Evolutionary conservation across 2,888 invertebrate genomes (phyloP).

Genomic region (Nomada goodeniana): DNA sequence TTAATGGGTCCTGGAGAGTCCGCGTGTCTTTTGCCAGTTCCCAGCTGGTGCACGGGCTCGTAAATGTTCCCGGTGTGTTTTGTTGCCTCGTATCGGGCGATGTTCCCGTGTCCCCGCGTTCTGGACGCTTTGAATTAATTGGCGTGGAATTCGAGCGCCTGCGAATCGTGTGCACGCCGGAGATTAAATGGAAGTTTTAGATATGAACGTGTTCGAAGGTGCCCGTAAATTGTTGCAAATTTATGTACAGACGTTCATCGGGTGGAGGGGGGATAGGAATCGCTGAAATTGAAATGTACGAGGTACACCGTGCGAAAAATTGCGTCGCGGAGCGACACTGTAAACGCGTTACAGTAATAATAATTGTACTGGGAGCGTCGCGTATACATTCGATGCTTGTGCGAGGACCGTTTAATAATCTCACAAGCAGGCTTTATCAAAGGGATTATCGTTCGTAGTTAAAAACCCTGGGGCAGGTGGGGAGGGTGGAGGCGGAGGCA

Average conservation of each 20-base stretch:
- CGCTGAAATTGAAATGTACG: neutral
- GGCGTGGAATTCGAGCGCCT: slow-evolving; percentile 14
- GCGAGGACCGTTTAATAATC: neutral
- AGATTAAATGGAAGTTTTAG: slow-evolving; percentile 1
- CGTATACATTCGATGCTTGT: neutral
- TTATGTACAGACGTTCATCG: too few relatives aligned
- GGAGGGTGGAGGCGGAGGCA: neutral
- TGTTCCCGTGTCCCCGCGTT: neutral
- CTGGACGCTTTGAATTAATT: slow-evolving; percentile 32
- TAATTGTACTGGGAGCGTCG: neutral
- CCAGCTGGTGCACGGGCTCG: slow-evolving; percentile 35
- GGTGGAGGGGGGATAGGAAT: too few relatives aligned
- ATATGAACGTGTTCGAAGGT: neutral
- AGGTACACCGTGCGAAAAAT: neutral
- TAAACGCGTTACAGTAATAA: slow-evolving; percentile 4
- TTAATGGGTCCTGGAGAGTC: slow-evolving; percentile 62
- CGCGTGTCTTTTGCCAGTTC: slow-evolving; percentile 59
- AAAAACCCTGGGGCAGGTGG: neutral
- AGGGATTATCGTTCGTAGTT: neutral
- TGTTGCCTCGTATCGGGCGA: slow-evolving; percentile 14
- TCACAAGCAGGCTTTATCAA: neutral
- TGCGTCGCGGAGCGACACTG: neutral
- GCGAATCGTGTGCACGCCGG: neutral
- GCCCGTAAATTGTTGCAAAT: neutral
- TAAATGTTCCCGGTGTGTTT: slow-evolving; percentile 42